Conservation (phyloP, 2,113 vertebrate species). For the Hiodon alosoides region DNA sequence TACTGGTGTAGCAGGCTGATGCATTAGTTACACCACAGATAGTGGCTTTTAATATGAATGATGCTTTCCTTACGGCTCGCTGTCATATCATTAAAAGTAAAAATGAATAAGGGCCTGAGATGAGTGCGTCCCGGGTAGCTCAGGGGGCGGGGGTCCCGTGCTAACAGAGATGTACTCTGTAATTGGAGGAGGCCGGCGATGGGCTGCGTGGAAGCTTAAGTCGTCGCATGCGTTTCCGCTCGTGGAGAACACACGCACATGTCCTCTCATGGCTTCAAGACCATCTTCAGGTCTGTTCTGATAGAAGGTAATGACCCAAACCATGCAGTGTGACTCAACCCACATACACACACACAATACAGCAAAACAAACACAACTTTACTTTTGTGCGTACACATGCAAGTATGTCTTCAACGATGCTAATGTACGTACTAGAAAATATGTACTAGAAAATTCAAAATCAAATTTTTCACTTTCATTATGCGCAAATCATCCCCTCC, state of each 20-base stretch:
- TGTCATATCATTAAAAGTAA: constrained; percentile 9
- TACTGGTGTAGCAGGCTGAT: neutral
- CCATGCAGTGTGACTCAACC: too few relatives aligned
- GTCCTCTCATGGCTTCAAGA: neutral
- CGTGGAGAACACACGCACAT: neutral
- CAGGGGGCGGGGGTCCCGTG: neutral
- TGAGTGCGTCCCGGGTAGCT: neutral
- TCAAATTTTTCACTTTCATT: too few relatives aligned
- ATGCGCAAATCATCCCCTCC: too few relatives aligned
- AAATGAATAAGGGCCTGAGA: constrained; percentile 14
- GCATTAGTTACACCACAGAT: neutral
- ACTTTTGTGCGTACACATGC: too few relatives aligned
- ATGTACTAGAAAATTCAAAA: too few relatives aligned
- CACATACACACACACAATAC: too few relatives aligned
- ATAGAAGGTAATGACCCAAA: too few relatives aligned
- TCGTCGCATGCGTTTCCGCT: too few relatives aligned
- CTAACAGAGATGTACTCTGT: neutral
- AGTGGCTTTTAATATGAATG: neutral
- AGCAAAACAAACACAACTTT: too few relatives aligned
- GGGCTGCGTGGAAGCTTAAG: neutral
- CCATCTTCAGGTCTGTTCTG: too few relatives aligned
- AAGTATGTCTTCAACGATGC: too few relatives aligned
- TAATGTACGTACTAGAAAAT: too few relatives aligned
- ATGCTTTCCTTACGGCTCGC: neutral
- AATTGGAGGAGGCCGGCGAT: neutral